Base-by-base conservation (phyloP, 1,140 invertebrate species). In the Bombus huntii region DNA sequence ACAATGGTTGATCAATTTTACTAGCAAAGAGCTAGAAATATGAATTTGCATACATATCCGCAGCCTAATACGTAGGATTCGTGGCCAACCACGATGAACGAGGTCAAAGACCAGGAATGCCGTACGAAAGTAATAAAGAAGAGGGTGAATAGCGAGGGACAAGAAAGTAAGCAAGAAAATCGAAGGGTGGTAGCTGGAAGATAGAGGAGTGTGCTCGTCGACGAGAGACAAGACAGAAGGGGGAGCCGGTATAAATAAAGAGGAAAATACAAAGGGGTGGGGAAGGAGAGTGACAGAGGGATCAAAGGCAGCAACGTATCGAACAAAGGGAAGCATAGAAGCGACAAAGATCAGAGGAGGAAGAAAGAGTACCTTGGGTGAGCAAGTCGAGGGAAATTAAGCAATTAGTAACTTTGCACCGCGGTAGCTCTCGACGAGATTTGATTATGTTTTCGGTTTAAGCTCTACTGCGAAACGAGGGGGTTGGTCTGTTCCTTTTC, bases 361-460 rank as follows among this genome's bases (percentile, higher is more conserved):
- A 89, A 34, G 71, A 73, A 82, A 53, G 86, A 78, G 87, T 82
- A 83, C 53, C 57, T 13, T 34, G 65, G 25, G n/a, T 12, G 78
- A 83, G 80, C 80, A 90, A 92, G 92, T 85, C 89, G 93, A 93
- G 92, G 93, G 92, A 95, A 95, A 95, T 95, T 95, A 95, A 95
- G 94, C 94, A 95, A 95, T 95, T 95, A 95, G 94, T 95, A 95
- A 95, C 92, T 95, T 94, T 93, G 93, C 93, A 94, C 94, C 94
- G 91, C 93, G 92, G 93, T 90, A 93, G 92, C 92, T 94, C 92
- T 93, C 92, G 93, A 91, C 92, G 91, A 93, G 94, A 95, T 95
- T 95, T 95, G 94, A 95, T 95, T 95, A 95, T 95, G 94, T 95
- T 95, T 95, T 95, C 92, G 93, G 93, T 94, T 94, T 94, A 94